phyloP scores from a whole-genome alignment of 2,113 vertebrate genomes.

The Chamaea fasciata region DNA sequence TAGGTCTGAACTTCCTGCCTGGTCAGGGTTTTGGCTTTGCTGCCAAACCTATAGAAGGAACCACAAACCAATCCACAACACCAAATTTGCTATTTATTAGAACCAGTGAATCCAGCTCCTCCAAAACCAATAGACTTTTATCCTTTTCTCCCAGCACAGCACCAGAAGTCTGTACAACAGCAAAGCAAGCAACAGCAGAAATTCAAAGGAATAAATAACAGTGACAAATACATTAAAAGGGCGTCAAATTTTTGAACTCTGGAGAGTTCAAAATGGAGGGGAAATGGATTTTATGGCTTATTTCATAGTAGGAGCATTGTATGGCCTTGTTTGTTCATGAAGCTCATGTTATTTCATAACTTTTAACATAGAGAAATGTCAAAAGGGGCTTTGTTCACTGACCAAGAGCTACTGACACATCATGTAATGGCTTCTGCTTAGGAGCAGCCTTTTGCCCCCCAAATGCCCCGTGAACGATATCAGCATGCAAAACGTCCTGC shows the following conservation, averaged over 20 bases:
- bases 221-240: not conserved
- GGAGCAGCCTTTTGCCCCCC: not conserved
- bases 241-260: not conserved
- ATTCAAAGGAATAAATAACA: not conserved
- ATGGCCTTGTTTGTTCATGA: not conserved
- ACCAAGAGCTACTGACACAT: not conserved
- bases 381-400: slow-evolving; percentile 31
- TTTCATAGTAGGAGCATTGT: not conserved
- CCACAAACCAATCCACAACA: not conserved
- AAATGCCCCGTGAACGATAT: not conserved
- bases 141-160: not conserved
- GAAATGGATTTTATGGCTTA: not conserved
- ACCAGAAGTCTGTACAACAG: not conserved
- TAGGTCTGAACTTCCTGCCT: not conserved
- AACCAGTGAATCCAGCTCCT: not conserved
- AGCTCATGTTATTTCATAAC: not conserved
- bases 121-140: not conserved
- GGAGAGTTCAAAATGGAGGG: not conserved
- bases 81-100: not conserved
- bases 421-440: not conserved
- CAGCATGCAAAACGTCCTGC: not conserved
- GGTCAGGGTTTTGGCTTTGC: not conserved
- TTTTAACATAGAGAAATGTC: not conserved
- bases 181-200: not conserved
- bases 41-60: not conserved